Evolutionary conservation across 2,888 invertebrate genomes (phyloP).

Genomic region (Aromia moschata): DNA sequence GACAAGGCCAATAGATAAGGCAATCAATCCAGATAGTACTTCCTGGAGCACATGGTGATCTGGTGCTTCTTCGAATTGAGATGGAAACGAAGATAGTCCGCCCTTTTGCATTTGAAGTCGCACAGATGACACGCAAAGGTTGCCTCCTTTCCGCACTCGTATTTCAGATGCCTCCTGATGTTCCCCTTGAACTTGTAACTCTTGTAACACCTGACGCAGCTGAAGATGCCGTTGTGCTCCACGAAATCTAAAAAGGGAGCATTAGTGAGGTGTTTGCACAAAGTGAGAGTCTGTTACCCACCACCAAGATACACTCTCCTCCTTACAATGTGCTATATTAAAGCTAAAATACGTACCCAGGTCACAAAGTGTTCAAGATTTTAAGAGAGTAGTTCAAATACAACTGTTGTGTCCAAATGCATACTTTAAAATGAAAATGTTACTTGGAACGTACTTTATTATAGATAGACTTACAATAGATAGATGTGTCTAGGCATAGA

Average conservation of each 20-base stretch:
- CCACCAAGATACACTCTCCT: slow-evolving; percentile 13
- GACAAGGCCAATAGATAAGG: too few species aligned
- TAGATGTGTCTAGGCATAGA: too few species aligned
- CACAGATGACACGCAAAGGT: slow-evolving; percentile 73
- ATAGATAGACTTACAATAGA: too few species aligned
- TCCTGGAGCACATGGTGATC: neutral
- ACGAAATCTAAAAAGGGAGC: slow-evolving; percentile 39
- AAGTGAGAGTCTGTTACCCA: slow-evolving; percentile 13
- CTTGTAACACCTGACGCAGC: slow-evolving; percentile 48
- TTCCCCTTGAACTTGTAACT: slow-evolving; percentile 52
- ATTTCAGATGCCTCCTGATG: slow-evolving; percentile 69
- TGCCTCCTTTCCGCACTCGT: slow-evolving; percentile 75
- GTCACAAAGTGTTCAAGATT: too few species aligned
- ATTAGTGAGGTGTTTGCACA: slow-evolving; percentile 8
- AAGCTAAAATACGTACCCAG: too few species aligned
- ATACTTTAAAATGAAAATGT: too few species aligned
- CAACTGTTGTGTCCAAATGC: too few species aligned
- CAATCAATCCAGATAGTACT: slow-evolving; percentile 10
- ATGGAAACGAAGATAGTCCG: slow-evolving; percentile 65
- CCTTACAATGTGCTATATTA: neutral
- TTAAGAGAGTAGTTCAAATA: too few species aligned
- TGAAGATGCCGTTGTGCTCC: slow-evolving; percentile 47
- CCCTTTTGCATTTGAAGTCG: slow-evolving; percentile 71
- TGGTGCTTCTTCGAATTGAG: slow-evolving; percentile 52
- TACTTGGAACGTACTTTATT: too few species aligned